Conservation (phyloP, 2,113 vertebrate species). For the Genyomyrus donnyi region DNA sequence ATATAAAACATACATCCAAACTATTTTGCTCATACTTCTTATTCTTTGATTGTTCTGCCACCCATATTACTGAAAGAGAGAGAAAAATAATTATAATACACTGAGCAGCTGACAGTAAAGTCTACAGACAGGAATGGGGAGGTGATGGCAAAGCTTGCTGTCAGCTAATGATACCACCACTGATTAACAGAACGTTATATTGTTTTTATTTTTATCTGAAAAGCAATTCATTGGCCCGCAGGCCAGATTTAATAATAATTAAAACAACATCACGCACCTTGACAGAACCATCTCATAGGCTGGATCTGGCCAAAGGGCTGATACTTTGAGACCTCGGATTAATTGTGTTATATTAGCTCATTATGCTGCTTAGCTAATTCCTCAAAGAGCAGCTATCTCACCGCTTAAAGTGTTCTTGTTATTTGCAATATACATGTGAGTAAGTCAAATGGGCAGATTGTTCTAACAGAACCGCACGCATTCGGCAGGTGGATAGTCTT, state of each 20-base stretch:
- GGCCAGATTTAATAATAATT: not conserved
- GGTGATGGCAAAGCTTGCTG: not conserved
- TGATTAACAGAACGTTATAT: not conserved
- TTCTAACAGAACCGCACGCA: not conserved
- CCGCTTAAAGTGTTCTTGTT: not conserved
- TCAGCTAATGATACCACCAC: not conserved
- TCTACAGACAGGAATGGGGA: not conserved
- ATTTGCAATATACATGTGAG: not conserved
- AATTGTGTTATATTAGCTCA: not conserved
- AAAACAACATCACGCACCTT: not conserved
- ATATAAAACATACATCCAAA: not conserved
- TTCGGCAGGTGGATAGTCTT: not conserved
- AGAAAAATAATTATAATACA: not conserved
- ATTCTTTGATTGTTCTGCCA: not conserved
- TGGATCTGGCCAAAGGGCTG: not conserved
- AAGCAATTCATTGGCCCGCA: not conserved
- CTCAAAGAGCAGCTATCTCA: not conserved
- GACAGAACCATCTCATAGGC: not conserved
- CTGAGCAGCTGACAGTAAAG: not conserved
- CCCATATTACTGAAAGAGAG: not conserved
- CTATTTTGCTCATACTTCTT: not conserved
- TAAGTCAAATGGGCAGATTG: not conserved
- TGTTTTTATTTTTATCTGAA: not conserved
- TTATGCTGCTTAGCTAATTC: not conserved
- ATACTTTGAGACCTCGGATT: too few relatives aligned